Evolutionary conservation across 2,888 invertebrate genomes (phyloP), one percentile per base, ranked within the genome.

Genomic region (Helobdella robusta): DNA sequence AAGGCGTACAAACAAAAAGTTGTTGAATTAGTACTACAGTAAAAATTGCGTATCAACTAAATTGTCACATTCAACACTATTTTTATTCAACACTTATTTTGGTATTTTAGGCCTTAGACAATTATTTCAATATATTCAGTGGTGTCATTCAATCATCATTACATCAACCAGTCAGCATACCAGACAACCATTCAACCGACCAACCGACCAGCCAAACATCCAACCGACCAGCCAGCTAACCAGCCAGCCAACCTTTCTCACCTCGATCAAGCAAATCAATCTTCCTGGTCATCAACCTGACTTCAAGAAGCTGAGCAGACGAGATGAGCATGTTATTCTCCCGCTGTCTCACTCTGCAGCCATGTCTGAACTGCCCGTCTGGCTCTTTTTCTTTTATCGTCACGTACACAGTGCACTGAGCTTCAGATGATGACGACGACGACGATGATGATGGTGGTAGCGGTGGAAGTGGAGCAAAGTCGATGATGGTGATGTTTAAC

Each of bases 401-500:
- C 28, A 35, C 62, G 34, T 62, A 62, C 2, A 62, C 62, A 20
- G 32, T 46, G 46, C 62, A 62, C 34, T 61, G 44, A 25, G 6
- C 23, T 1, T 40, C 25, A 1, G 20, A 11, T 15, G 15, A 25
- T 1, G 28, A 20, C 1, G 32, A 30, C 25, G 25, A 1, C 5
- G 28, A 28, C 6, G n/a, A 28, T 1, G 28, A 3, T 2, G 5
- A n/a, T 4, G n/a, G n/a, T n/a, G 25, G 20, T 56, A n/a, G 11
- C 2, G 52, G 28, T 20, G 56, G n/a, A 4, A 32, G 18, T 18
- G 11, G 11, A 28, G 34, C 50, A 50, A 62, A 62, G 44, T 62
- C 62, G n/a, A 62, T 62, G 30, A 62, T 30, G 20, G 62, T 62
- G 50, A 62, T 25, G 34, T 23, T 25, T 20, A 59, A 32, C 50